A percentile compares a stretch with the other conserved stretches of the same genome.
These are phyloP conservation scores for Erebia ligea DNA, from an alignment of 2,888 invertebrate genomes.

Conservation along the genomic window DNA sequence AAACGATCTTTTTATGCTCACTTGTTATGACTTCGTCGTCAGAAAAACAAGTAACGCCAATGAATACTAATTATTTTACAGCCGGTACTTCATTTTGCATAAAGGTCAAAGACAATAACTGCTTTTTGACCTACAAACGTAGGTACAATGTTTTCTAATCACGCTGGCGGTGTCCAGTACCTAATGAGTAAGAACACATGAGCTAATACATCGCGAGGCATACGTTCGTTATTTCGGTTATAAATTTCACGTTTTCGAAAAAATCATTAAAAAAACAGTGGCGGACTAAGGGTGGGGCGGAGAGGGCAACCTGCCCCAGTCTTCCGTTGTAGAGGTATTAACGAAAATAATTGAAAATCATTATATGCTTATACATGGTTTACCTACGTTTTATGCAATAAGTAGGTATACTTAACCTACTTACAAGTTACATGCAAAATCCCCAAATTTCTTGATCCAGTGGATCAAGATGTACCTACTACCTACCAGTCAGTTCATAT, in stretches of 20 bases:
- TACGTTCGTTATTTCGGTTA: neutral
- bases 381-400: too few relatives aligned
- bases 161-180: slow-evolving; percentile 14
- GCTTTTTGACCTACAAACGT: slow-evolving; percentile 20
- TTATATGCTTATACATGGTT: too few relatives aligned
- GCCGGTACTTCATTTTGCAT: slow-evolving; percentile 28
- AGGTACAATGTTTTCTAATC: slow-evolving; percentile 24
- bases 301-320: too few relatives aligned
- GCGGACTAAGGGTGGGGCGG: too few relatives aligned
- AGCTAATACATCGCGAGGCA: slow-evolving; percentile 5
- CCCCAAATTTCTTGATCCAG: too few relatives aligned
- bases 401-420: too few relatives aligned
- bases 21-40: slow-evolving; percentile 23
- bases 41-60: slow-evolving; percentile 36
- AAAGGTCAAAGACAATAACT: slow-evolving; percentile 32
- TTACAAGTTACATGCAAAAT: too few relatives aligned
- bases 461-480: too few relatives aligned
- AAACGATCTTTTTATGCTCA: slow-evolving; percentile 2
- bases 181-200: neutral
- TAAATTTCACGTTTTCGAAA: neutral
- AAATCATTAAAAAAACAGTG: too few relatives aligned
- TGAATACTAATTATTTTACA: slow-evolving; percentile 31
- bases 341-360: too few relatives aligned
- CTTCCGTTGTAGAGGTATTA: too few relatives aligned
- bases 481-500: too few relatives aligned